phyloP scores from a whole-genome alignment of 2,797 vertebrate species.

The Myiothlypis chrysogaster region DNA sequence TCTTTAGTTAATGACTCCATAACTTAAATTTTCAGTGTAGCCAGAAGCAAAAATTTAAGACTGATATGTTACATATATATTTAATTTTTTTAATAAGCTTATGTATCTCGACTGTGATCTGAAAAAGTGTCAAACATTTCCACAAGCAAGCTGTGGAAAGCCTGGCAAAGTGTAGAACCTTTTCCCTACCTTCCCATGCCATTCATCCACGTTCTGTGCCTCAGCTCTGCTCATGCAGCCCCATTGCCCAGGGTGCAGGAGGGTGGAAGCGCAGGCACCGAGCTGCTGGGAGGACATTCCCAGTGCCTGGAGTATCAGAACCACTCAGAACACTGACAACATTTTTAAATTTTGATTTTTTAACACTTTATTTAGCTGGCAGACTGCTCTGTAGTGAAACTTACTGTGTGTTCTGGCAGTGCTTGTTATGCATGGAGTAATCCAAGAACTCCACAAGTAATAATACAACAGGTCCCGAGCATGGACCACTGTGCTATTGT shows the following conservation, averaged over 20 bases:
- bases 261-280: fast-evolving
- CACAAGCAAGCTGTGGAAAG: neutral
- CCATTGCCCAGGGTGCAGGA: neutral
- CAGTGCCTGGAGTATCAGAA: neutral
- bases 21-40: neutral
- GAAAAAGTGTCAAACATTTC: neutral
- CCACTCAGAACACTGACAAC: fast-evolving
- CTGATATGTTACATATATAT: neutral
- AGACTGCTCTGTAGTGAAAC: neutral
- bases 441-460: fast-evolving
- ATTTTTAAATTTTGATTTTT: neutral
- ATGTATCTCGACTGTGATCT: neutral
- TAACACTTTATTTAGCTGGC: neutral
- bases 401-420: neutral
- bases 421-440: neutral
- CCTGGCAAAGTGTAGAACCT: neutral
- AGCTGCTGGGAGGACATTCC: neutral
- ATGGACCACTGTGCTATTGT: neutral
- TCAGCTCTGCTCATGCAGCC: neutral
- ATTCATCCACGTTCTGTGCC: neutral
- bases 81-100: neutral
- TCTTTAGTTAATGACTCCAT: neutral
- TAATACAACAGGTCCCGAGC: neutral
- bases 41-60: neutral
- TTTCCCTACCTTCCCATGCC: neutral